These are phyloP conservation scores for Callorhinus ursinus DNA, from an alignment of 2,113 vertebrate species.

Conservation along the genomic window DNA sequence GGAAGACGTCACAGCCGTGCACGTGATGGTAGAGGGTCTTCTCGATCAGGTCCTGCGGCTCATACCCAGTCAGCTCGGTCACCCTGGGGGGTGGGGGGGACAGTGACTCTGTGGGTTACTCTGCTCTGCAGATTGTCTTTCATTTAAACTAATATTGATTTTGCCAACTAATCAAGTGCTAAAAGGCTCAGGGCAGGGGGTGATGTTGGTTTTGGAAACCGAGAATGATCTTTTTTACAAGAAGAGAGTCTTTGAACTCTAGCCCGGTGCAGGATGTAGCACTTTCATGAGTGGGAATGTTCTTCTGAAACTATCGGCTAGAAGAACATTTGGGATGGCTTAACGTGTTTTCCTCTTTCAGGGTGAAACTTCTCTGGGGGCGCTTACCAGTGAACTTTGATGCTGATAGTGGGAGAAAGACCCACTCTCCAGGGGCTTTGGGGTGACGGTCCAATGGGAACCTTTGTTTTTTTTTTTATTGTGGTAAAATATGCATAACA, in stretches of 20 bases:
- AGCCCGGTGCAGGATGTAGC: not conserved
- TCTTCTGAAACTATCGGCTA: not conserved
- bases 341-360: not conserved
- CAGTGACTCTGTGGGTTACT: slow-evolving; percentile 51
- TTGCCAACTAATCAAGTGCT: slow-evolving; percentile 61
- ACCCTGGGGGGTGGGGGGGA: slow-evolving; percentile 86
- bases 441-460: not conserved
- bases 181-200: not conserved
- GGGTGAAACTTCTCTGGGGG: not conserved
- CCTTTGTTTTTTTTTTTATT: not conserved
- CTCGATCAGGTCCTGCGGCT: slow-evolving; percentile 97
- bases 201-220: slow-evolving; percentile 74
- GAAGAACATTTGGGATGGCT: not conserved
- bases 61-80: slow-evolving; percentile 95
- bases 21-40: slow-evolving; percentile 97
- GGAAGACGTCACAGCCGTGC: slow-evolving; percentile 94
- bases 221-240: slow-evolving; percentile 60
- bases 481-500: not conserved
- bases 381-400: fast-evolving
- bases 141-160: not conserved
- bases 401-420: not conserved
- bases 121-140: not conserved
- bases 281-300: not conserved
- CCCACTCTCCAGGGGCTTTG: fast-evolving
- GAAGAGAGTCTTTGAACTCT: slow-evolving; percentile 62